phyloP scores from a whole-genome alignment of 2,797 vertebrate species.

The Podarcis siculus region DNA sequence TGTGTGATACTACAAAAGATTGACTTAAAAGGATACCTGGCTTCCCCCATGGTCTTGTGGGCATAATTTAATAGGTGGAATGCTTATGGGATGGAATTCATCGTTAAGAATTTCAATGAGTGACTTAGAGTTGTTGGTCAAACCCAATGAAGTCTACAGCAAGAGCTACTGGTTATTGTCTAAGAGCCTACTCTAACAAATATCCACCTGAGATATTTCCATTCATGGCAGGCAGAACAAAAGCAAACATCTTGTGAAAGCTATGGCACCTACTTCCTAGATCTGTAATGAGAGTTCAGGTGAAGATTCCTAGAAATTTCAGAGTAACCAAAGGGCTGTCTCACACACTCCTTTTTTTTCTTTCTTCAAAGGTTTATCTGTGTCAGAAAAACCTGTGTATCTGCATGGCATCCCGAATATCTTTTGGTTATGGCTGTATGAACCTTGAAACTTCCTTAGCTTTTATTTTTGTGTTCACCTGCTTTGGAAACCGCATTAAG shows the following conservation, averaged over 20 bases:
- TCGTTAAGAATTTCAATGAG: not conserved
- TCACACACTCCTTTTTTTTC: too few species aligned
- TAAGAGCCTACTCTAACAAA: not conserved
- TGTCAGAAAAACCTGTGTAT: too few species aligned
- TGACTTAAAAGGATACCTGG: not conserved
- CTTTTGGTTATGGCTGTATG: too few species aligned
- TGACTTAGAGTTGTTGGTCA: not conserved
- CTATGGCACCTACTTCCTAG: not conserved
- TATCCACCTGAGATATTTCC: not conserved
- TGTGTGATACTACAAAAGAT: not conserved
- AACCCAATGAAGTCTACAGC: not conserved
- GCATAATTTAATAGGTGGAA: slow-evolving; percentile 22
- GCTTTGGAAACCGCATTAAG: not conserved
- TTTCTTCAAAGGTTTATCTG: too few species aligned
- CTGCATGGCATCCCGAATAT: too few species aligned
- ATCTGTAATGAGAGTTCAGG: not conserved
- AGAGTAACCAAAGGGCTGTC: not conserved
- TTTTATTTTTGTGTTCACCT: rapidly evolving
- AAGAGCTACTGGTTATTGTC: not conserved
- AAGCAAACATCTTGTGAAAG: not conserved
- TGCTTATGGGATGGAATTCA: not conserved
- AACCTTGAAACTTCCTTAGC: not conserved
- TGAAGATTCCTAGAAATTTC: not conserved
- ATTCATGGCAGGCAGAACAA: too few species aligned
- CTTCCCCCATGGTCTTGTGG: not conserved